Percentiles rank a stretch among this genome's conserved stretches.
Evolutionary conservation across 1,140 invertebrate species (phyloP).

Genomic region (Lanistes nyassanus): DNA sequence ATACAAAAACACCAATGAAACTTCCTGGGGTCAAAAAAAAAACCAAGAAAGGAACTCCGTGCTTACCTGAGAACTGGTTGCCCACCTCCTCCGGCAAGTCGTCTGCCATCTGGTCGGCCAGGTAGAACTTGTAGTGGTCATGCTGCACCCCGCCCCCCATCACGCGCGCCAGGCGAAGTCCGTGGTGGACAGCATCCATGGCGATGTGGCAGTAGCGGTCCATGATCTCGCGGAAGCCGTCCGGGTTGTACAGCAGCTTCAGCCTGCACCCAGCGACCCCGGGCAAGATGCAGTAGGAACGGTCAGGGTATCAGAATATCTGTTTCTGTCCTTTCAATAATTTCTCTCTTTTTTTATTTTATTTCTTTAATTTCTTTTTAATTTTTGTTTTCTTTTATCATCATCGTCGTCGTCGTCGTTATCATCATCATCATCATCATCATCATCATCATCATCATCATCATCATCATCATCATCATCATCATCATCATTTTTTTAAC

Average conservation of each 20-base stretch:
- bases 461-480: not conserved
- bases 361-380: not conserved
- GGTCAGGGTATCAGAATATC: too few species aligned
- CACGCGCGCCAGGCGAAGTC: not conserved
- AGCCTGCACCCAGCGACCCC: slow-evolving; percentile 69
- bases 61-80: slow-evolving; percentile 10
- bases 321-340: too few species aligned
- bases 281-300: too few species aligned
- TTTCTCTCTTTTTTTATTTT: not conserved
- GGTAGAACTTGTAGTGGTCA: slow-evolving; percentile 22
- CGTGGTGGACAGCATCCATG: slow-evolving; percentile 18
- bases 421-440: not conserved
- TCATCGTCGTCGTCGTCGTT: not conserved
- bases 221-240: slow-evolving; percentile 69
- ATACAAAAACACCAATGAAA: too few species aligned
- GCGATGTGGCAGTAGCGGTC: slow-evolving; percentile 69
- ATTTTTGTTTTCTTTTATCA: not conserved
- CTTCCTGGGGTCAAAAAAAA: too few species aligned
- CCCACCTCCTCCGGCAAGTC: slow-evolving; percentile 1
- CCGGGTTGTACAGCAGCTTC: slow-evolving; percentile 77
- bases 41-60: too few species aligned
- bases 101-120: not conserved
- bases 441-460: not conserved
- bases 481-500: not conserved
- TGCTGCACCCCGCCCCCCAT: not conserved